Evolutionary conservation across 2,113 vertebrate genomes (phyloP).

Genomic region (Pseudolaguvia tuberculata): DNA sequence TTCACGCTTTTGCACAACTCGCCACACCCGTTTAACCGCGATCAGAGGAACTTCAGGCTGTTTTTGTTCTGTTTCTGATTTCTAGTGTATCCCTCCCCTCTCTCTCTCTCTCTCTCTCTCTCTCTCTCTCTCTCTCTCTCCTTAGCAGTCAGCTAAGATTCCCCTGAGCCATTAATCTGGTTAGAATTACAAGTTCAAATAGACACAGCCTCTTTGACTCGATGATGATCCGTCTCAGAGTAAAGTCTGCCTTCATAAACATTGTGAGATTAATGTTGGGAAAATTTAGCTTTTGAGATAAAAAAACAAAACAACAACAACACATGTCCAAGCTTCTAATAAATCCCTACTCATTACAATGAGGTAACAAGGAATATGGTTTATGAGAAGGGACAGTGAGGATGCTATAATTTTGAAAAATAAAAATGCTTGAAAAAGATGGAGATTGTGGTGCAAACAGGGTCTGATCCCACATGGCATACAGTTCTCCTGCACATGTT

Average conservation of each 20-base stretch:
- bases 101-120: constrained; percentile 44
- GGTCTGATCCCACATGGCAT: constrained; percentile 30
- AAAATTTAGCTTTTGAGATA: neutral
- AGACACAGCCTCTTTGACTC: constrained; percentile 60
- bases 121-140: constrained; percentile 46
- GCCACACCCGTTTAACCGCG: constrained; percentile 50
- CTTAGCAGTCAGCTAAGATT: constrained; percentile 58
- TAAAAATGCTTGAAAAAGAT: constrained; percentile 18
- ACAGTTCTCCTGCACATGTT: constrained; percentile 20
- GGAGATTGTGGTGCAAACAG: neutral
- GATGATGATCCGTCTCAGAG: constrained; percentile 46
- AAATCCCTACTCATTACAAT: neutral
- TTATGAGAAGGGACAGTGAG: constrained; percentile 14
- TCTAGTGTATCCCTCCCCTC: constrained; percentile 50
- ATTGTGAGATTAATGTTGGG: neutral
- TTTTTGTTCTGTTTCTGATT: constrained; percentile 56
- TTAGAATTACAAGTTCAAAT: constrained; percentile 59
- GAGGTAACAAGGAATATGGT: neutral
- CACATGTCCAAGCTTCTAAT: neutral
- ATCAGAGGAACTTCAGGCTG: constrained; percentile 30
- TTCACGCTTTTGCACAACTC: constrained; percentile 64
- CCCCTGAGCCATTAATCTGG: constrained; percentile 65
- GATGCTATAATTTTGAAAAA: constrained; percentile 3
- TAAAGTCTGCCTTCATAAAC: neutral
- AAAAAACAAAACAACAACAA: neutral